Percentiles rank a stretch among this genome's conserved stretches.
phyloP scores from a whole-genome alignment of 2,888 invertebrate genomes.

The Mythimna impura region DNA sequence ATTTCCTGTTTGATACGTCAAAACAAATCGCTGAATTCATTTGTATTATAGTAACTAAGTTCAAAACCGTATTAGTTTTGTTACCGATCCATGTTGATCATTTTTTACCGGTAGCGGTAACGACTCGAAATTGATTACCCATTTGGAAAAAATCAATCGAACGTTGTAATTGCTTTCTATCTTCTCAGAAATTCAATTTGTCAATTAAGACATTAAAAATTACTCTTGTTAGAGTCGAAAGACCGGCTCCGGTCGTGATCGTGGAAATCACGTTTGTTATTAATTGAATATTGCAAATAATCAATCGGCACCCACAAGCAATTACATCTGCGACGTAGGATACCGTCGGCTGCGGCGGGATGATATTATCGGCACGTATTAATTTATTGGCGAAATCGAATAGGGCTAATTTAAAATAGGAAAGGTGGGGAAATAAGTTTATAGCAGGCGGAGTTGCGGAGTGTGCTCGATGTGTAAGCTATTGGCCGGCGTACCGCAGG shows the following conservation, averaged over 20 bases:
- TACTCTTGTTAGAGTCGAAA: conserved; percentile 70
- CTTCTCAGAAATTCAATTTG: conserved; percentile 76
- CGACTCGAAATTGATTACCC: conserved; percentile 70
- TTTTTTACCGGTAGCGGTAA: conserved; percentile 73
- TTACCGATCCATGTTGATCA: conserved; percentile 65
- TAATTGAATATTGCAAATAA: conserved; percentile 86
- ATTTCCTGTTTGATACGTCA: conserved; percentile 80
- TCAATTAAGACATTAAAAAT: conserved; percentile 82
- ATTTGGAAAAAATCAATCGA: conserved; percentile 71
- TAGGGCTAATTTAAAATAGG: conserved; percentile 85
- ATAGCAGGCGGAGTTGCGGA: conserved; percentile 86
- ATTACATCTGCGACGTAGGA: conserved; percentile 77
- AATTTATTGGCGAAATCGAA: conserved; percentile 85
- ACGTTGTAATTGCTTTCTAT: conserved; percentile 73
- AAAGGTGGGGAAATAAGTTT: conserved; percentile 85
- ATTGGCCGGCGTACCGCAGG: conserved; percentile 88
- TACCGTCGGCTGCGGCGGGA: conserved; percentile 72
- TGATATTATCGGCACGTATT: conserved; percentile 84
- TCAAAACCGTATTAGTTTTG: conserved; percentile 63
- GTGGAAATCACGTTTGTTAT: conserved; percentile 81
- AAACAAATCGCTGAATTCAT: conserved; percentile 65
- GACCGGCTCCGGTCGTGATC: conserved; percentile 75
- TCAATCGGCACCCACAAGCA: conserved; percentile 82
- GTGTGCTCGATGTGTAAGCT: conserved; percentile 80
- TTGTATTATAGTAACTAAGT: conserved; percentile 61